These are phyloP conservation scores for Meriones psammophilus DNA, from an alignment of 2,797 vertebrate species.

Conservation along the genomic window DNA sequence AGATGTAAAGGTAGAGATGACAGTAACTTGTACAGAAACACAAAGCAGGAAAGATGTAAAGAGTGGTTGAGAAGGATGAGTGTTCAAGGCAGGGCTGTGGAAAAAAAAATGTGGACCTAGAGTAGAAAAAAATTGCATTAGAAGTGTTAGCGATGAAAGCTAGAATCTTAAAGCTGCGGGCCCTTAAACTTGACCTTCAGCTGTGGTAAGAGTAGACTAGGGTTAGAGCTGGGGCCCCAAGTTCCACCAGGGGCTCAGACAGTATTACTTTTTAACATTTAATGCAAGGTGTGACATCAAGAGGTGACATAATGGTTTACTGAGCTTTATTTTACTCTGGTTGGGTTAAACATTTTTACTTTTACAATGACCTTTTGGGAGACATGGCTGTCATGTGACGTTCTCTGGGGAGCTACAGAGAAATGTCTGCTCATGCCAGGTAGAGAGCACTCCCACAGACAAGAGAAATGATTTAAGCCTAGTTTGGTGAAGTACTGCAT, in stretches of 20 bases:
- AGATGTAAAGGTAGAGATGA: neutral
- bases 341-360: neutral
- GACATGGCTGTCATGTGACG: neutral
- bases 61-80: neutral
- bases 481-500: neutral
- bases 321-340: neutral
- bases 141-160: neutral
- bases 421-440: neutral
- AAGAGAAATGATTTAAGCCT: neutral
- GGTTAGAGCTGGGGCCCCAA: neutral
- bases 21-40: neutral
- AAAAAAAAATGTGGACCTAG: neutral
- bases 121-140: neutral
- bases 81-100: neutral
- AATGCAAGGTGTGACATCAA: neutral
- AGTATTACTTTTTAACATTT: conserved; percentile 37
- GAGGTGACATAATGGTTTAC: neutral
- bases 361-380: neutral
- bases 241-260: neutral
- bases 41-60: neutral
- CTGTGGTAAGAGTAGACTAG: neutral
- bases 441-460: neutral
- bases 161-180: neutral
- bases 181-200: neutral
- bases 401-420: neutral